Evolutionary conservation across 2,888 invertebrate species (phyloP), one percentile per base, ranked within the genome.

Genomic region (Kuschelorhynchus macadamiae): DNA sequence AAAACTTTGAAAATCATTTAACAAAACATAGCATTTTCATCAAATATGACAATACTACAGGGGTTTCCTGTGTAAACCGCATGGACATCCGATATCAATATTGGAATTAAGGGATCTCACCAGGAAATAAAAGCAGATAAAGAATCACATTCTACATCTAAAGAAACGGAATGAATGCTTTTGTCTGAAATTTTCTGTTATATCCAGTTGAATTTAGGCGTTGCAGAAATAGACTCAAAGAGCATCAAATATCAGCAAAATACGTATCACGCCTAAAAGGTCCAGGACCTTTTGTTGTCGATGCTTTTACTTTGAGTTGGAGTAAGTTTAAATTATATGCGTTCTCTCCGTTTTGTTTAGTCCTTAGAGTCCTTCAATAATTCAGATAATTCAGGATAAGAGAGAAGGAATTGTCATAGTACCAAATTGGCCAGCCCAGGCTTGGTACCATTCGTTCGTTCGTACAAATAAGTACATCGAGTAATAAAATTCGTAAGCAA

Each of bases 241-340:
- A 8, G 57, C 57, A 14, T 20, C 44, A n/a, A 16, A 42, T 11
- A 36, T 18, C 7, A 57, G 46, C 17, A 30, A 33, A 53, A 3
- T 53, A 36, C 39, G 33, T 53, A 2, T 57, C 32, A 20, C 32
- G 59, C 47, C 49, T 30, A 16, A 25, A 50, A 49, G 75, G 77
- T 50, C 75, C 75, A 2, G 69, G 70, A 4, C 71, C 76, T 0
- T n/a, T 57, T 2, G 65, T 66, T 2, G 61, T 77, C 1, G 77
- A 78, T 50, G 78, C 78, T 1, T 78, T 79, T 62, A 79, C 74
- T 17, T 67, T 59, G 50, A 32, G 33, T 67, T 66, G 73, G 73
- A 46, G 18, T 2, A 32, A 59, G 11, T 41, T 61, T 18, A 20
- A 12, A n/a, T 71, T 71, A 17, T 70, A 69, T 55, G 71, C 66